Conservation (phyloP, 2,797 vertebrate species). For the Tapera naevia region DNA sequence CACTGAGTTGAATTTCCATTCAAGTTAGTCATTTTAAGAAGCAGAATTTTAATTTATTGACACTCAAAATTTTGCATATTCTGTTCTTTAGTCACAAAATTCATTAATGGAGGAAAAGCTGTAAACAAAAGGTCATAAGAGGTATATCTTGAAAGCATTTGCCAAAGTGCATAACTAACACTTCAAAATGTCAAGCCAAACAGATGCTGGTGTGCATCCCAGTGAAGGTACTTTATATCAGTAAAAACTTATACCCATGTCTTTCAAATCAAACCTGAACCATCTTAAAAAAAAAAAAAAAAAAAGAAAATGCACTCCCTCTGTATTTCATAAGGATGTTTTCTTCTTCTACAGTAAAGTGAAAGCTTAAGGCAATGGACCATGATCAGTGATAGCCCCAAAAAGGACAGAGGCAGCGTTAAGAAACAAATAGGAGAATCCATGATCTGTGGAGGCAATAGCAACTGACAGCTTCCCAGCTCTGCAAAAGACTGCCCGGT, state of each 20-base stretch:
- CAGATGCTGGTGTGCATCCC: not conserved
- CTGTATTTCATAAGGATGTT: not conserved
- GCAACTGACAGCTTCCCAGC: not conserved
- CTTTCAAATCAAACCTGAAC: not conserved
- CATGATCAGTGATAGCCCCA: not conserved
- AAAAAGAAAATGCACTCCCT: not conserved
- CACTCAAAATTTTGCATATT: not conserved
- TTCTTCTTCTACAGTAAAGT: not conserved
- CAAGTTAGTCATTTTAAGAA: not conserved
- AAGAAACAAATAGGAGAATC: not conserved
- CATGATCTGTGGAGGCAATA: not conserved
- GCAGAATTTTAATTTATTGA: not conserved
- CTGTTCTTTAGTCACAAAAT: not conserved
- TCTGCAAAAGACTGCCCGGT: not conserved
- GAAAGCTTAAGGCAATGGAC: not conserved
- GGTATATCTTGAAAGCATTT: not conserved
- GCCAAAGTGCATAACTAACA: not conserved
- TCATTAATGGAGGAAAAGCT: not conserved
- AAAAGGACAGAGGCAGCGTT: not conserved
- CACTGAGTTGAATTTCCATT: not conserved
- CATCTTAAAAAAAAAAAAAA: not conserved
- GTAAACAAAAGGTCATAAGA: not conserved
- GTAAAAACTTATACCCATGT: not conserved
- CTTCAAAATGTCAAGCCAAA: not conserved
- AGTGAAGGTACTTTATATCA: not conserved